A percentile compares a stretch with the other conserved stretches of the same genome.
Evolutionary conservation across 2,113 vertebrate species (phyloP).

Genomic region (Syngnathoides biaculeatus): DNA sequence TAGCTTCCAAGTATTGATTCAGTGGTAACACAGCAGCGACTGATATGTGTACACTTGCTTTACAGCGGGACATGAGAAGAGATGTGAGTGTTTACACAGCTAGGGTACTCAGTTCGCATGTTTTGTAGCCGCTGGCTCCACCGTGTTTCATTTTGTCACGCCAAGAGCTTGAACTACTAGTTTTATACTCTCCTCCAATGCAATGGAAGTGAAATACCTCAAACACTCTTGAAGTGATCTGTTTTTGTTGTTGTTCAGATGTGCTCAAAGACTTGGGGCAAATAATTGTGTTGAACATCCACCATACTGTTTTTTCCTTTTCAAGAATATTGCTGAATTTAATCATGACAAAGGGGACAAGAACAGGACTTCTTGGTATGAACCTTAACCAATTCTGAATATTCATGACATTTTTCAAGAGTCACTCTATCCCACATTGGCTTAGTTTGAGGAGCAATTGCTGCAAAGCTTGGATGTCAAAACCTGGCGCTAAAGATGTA

Average conservation of each 20-base stretch:
- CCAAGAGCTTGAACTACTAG: conserved; percentile 6
- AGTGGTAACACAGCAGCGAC: not conserved
- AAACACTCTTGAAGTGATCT: not conserved
- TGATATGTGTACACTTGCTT: conserved; percentile 9
- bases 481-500: conserved; percentile 50
- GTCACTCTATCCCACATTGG: conserved; percentile 52
- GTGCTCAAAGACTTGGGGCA: not conserved
- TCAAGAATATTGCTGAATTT: conserved; percentile 1
- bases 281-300: not conserved
- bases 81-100: conserved; percentile 32
- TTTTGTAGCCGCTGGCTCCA: conserved; percentile 14
- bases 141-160: conserved; percentile 15
- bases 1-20: conserved; percentile 22
- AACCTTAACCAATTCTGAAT: conserved; percentile 53
- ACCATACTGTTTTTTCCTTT: not conserved
- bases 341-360: conserved; percentile 12
- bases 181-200: not conserved
- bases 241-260: not conserved
- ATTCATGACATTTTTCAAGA: conserved; percentile 64
- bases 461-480: conserved; percentile 31
- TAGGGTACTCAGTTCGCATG: conserved; percentile 6
- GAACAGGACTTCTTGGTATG: conserved; percentile 17
- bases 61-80: conserved; percentile 18
- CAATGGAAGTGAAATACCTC: conserved; percentile 9
- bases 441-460: conserved; percentile 35